phyloP scores from a whole-genome alignment of 1,140 invertebrate species.

The Ips typographus region DNA sequence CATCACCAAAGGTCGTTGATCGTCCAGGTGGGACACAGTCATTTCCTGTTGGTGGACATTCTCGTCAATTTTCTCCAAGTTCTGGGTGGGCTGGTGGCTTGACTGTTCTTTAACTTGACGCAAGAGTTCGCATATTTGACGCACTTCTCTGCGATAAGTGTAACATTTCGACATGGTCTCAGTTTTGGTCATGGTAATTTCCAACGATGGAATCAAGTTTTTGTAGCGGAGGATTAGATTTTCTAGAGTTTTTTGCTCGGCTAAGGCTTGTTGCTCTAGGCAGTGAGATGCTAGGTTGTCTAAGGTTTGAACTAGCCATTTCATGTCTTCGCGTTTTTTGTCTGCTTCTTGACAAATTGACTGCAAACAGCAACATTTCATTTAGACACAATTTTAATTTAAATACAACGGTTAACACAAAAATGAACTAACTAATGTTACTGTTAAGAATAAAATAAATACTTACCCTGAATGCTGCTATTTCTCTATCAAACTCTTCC shows the following conservation, averaged over 20 bases:
- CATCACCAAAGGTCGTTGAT: conserved; percentile 82
- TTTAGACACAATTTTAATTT: neutral
- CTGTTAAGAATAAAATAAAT: conserved; percentile 2
- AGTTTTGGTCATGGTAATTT: conserved; percentile 88
- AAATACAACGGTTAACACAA: neutral
- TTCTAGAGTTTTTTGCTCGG: conserved; percentile 81
- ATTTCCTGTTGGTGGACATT: conserved; percentile 77
- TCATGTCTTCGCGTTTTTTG: conserved; percentile 87
- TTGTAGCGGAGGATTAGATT: conserved; percentile 84
- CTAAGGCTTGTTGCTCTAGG: conserved; percentile 72
- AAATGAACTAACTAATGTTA: neutral
- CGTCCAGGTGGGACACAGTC: conserved; percentile 79
- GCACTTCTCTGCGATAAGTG: conserved; percentile 84
- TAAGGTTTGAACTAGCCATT: conserved; percentile 89
- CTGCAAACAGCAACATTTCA: conserved; percentile 54
- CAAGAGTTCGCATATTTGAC: conserved; percentile 76
- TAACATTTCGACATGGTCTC: conserved; percentile 91
- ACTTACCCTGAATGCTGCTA: conserved; percentile 84
- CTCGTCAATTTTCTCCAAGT: conserved; percentile 71
- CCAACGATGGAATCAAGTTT: conserved; percentile 86
- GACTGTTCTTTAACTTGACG: conserved; percentile 74
- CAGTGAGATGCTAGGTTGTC: conserved; percentile 83
- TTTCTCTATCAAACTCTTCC: conserved; percentile 87
- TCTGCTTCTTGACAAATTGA: conserved; percentile 88
- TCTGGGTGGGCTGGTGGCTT: conserved; percentile 62